Conservation (phyloP, 2,888 invertebrate species). For the Crioceris asparagi region DNA sequence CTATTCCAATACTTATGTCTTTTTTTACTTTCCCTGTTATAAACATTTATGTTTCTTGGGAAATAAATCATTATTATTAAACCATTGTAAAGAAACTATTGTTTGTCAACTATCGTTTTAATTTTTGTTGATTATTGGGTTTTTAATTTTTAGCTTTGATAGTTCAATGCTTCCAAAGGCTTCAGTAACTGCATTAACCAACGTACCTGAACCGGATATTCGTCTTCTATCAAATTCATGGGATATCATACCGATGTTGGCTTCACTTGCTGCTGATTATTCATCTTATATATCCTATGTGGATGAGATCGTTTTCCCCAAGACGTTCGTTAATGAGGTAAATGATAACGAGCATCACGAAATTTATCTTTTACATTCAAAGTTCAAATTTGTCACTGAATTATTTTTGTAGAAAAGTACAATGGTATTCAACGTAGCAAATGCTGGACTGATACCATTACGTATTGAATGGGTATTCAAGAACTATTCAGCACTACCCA, state of each 20-base stretch:
- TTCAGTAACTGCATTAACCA: too few species aligned
- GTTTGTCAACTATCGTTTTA: too few species aligned
- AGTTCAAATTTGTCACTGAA: slow-evolving; percentile 5
- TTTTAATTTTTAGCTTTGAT: too few species aligned
- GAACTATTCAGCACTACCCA: background rate
- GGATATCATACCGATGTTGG: slow-evolving; percentile 5
- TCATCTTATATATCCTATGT: slow-evolving; percentile 40
- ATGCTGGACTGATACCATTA: slow-evolving; percentile 26
- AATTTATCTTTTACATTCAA: too few species aligned
- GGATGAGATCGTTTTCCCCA: slow-evolving; percentile 39
- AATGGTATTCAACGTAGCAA: slow-evolving; percentile 23
- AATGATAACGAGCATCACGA: slow-evolving; percentile 4
- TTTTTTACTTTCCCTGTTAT: too few species aligned
- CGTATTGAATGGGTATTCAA: slow-evolving; percentile 23
- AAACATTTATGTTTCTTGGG: too few species aligned
- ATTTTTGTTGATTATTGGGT: too few species aligned
- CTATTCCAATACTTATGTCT: too few species aligned
- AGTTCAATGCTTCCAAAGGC: too few species aligned
- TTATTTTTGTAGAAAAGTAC: slow-evolving; percentile 23
- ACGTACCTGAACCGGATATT: too few species aligned
- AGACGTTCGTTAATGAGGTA: slow-evolving; percentile 48
- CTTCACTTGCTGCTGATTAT: slow-evolving; percentile 35
- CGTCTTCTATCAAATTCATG: slow-evolving; percentile 4
- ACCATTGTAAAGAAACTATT: too few species aligned
- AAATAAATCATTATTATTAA: too few species aligned